Percentiles rank a stretch among this genome's conserved stretches.
phyloP scores from a whole-genome alignment of 2,797 vertebrate species.

The Arctocebus calabarensis region DNA sequence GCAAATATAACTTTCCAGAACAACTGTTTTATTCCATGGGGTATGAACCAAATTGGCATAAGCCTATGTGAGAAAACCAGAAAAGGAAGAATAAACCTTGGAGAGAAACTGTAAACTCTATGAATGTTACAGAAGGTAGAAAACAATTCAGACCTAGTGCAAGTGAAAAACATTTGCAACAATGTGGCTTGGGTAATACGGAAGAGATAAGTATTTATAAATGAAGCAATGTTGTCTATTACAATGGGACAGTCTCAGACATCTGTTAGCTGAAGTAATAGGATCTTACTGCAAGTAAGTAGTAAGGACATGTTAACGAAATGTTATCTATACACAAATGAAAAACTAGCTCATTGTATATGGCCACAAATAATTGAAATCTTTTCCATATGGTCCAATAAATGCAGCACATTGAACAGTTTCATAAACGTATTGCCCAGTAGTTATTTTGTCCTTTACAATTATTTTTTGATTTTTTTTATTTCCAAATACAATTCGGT shows the following conservation, averaged over 20 bases:
- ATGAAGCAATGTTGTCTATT: not conserved
- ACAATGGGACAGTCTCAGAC: not conserved
- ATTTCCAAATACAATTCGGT: not conserved
- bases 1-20: not conserved
- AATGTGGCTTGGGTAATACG: not conserved
- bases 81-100: not conserved
- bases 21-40: not conserved
- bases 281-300: not conserved
- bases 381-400: not conserved
- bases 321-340: not conserved
- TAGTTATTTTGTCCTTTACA: not conserved
- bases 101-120: not conserved
- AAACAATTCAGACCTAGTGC: not conserved
- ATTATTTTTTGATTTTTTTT: not conserved
- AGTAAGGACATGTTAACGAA: not conserved
- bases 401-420: not conserved
- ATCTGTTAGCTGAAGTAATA: not conserved
- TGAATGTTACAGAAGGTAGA: not conserved
- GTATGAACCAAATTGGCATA: not conserved
- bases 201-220: slow-evolving; percentile 20
- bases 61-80: not conserved
- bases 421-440: not conserved
- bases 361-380: not conserved
- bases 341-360: not conserved
- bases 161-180: not conserved